phyloP scores from a whole-genome alignment of 2,113 vertebrate genomes.

The Thryonomys swinderianus region DNA sequence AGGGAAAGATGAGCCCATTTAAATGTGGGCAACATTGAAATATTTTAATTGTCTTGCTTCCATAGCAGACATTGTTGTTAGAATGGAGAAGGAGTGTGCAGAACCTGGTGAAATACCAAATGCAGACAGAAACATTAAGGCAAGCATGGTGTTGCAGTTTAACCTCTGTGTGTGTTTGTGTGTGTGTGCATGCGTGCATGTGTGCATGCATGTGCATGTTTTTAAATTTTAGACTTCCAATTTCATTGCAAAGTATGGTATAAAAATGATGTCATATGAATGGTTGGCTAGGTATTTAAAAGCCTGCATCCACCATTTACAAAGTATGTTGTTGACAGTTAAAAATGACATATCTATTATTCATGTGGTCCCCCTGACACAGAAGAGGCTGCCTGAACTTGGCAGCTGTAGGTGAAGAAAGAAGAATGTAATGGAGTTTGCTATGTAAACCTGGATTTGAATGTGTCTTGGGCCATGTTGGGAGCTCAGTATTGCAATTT shows the following conservation, averaged over 20 bases:
- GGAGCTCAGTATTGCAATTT: neutral
- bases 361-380: conserved; percentile 78
- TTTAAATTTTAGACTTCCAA: conserved; percentile 23
- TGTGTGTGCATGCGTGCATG: too few species aligned
- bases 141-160: conserved; percentile 52
- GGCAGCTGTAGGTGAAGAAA: conserved; percentile 40
- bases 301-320: conserved; percentile 71
- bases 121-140: conserved; percentile 66
- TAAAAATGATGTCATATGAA: conserved; percentile 70
- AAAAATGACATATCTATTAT: conserved; percentile 85
- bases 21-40: neutral
- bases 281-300: conserved; percentile 75
- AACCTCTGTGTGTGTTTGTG: neutral
- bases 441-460: conserved; percentile 52
- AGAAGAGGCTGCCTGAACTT: conserved; percentile 78
- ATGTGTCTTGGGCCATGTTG: neutral
- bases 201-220: neutral
- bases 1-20: conserved; percentile 64
- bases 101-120: conserved; percentile 73
- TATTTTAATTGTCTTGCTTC: conserved; percentile 58
- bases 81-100: conserved; percentile 51
- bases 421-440: conserved; percentile 53
- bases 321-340: conserved; percentile 82
- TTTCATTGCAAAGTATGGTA: conserved; percentile 57
- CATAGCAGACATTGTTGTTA: conserved; percentile 48